Evolutionary conservation across 2,888 invertebrate genomes (phyloP), one percentile per base, ranked within the genome.

Genomic region (Lepidochrysops patricia): DNA sequence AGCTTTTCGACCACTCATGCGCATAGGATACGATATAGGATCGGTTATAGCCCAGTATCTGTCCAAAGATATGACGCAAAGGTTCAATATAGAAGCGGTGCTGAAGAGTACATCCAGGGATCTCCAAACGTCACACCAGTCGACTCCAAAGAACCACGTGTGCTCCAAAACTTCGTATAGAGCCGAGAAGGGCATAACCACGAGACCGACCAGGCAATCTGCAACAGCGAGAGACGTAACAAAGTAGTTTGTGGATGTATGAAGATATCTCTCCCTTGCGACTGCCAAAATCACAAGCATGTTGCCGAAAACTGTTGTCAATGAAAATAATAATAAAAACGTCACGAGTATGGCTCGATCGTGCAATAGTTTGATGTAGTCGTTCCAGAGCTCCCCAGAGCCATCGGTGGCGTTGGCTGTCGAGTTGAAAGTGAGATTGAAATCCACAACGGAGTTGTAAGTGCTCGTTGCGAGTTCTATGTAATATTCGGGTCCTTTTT

Each of bases 21-120:
- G 91, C 89, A 95, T 96, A 1, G 98, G 98, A 84, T 99, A 99
- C 56, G 97, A 96, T 68, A 99, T 98, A 0, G 99, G 99, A 84
- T 99, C 98, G 12, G 98, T 98, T 65, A 99, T 99, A 52, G 99
- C 99, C 98, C 98, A 98, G 83, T 99, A 99, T 15, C 98, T 93
- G 80, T 98, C 98, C 72, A 98, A 80, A 0, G 97, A 97, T 72
- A 98, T 99, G 29, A 99, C 98, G 84, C 99, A 99, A 60, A 99
- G 90, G 84, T 99, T 99, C 57, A 99, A 91, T 71, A 99, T 99
- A 9, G 98, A 98, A 4, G 98, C 98, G 0, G 99, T 99, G 72
- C 97, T 97, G 71, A 98, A 98, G 1, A 99, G 91, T 1, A 99
- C 99, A 77, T 99, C 99, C 65, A 99, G 82, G 0, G 98, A 98